Percentiles rank a stretch among this genome's conserved stretches.
Conservation (phyloP, 2,888 invertebrate genomes). For the Achlya flavicornis region DNA sequence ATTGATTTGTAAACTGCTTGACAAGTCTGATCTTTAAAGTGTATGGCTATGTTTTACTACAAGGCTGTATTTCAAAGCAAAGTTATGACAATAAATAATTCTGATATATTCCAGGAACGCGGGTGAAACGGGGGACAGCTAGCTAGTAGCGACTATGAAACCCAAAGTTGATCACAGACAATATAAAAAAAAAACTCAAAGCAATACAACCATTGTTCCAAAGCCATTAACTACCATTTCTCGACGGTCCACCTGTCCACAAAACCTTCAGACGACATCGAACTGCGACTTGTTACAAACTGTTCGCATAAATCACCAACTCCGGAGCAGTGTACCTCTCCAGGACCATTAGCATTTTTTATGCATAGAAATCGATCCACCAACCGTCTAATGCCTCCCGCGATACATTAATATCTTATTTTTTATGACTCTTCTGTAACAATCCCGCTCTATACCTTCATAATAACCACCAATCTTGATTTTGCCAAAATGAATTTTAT, state of each 20-base stretch:
- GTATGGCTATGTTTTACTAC: too few species aligned
- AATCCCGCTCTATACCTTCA: slow-evolving; percentile 60
- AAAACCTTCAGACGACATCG: slow-evolving; percentile 52
- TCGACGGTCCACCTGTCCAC: slow-evolving; percentile 57
- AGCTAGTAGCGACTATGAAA: too few species aligned
- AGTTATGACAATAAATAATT: too few species aligned
- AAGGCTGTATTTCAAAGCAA: too few species aligned
- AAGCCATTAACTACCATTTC: slow-evolving; percentile 20
- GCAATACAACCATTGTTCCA: neutral
- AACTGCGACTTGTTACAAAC: slow-evolving; percentile 67
- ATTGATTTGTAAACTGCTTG: too few species aligned
- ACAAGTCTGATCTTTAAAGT: too few species aligned
- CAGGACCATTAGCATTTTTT: slow-evolving; percentile 82
- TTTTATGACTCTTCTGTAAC: slow-evolving; percentile 83
- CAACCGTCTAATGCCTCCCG: slow-evolving; percentile 82
- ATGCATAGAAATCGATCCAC: slow-evolving; percentile 83
- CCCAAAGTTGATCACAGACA: neutral
- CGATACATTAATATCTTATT: slow-evolving; percentile 85
- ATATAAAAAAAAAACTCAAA: neutral
- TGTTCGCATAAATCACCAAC: slow-evolving; percentile 77
- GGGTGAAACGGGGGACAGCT: too few species aligned
- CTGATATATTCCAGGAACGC: too few species aligned
- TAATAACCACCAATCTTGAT: slow-evolving; percentile 44
- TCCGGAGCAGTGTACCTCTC: slow-evolving; percentile 68
- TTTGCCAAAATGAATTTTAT: slow-evolving; percentile 16